Percentiles rank a stretch among this genome's conserved stretches.
Evolutionary conservation across 2,888 invertebrate genomes (phyloP).

Genomic region (Stenchaetothrips biformis): DNA sequence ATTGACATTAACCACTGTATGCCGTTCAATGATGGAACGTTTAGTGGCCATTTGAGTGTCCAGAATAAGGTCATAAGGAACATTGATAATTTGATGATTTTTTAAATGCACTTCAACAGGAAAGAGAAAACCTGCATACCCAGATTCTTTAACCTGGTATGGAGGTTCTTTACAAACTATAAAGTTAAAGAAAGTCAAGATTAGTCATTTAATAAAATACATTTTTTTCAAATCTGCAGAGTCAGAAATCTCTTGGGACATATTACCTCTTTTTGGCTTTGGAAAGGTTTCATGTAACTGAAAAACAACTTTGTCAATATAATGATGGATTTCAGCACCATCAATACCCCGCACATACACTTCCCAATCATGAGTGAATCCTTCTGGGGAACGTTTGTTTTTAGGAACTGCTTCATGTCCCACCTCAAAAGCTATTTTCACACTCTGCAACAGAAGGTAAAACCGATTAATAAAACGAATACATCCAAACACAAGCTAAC

Average conservation of each 20-base stretch:
- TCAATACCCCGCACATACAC: slow-evolving; percentile 87
- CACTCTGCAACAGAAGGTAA: slow-evolving; percentile 43
- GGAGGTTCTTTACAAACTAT: slow-evolving; percentile 87
- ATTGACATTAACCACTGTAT: slow-evolving; percentile 76
- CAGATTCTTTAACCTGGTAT: slow-evolving; percentile 84
- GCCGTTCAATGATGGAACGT: slow-evolving; percentile 73
- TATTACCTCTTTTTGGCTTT: slow-evolving; percentile 80
- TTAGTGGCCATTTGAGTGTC: slow-evolving; percentile 65
- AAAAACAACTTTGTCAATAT: slow-evolving; percentile 71
- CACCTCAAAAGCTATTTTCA: slow-evolving; percentile 82
- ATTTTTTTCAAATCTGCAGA: not conserved
- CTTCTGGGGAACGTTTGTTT: slow-evolving; percentile 76
- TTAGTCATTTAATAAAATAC: not conserved
- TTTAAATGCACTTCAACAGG: slow-evolving; percentile 85
- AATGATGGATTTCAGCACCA: slow-evolving; percentile 79
- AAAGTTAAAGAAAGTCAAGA: slow-evolving; percentile 43
- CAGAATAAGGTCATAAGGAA: slow-evolving; percentile 79
- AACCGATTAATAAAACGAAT: not conserved
- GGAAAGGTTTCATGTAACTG: slow-evolving; percentile 86
- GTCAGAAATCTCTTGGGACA: slow-evolving; percentile 32
- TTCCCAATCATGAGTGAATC: slow-evolving; percentile 97
- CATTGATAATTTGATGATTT: slow-evolving; percentile 60
- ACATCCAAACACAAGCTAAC: not conserved
- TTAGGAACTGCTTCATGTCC: slow-evolving; percentile 84
- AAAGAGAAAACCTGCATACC: slow-evolving; percentile 89